A percentile compares a stretch with the other conserved stretches of the same genome.
Conservation (phyloP, 2,888 invertebrate genomes). For the Ceriagrion tenellum region DNA sequence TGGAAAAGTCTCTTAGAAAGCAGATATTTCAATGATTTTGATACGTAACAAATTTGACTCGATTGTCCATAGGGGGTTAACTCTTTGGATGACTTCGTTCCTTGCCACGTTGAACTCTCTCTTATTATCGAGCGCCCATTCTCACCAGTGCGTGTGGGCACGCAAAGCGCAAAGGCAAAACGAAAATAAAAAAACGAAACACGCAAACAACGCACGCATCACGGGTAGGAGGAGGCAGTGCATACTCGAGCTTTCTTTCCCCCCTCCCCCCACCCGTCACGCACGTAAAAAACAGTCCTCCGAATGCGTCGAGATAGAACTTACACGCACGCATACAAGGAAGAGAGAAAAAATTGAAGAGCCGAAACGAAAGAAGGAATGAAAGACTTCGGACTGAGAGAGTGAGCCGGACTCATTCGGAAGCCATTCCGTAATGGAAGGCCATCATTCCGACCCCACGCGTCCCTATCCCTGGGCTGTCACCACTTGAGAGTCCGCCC, state of each 20-base stretch:
- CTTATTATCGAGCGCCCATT: neutral
- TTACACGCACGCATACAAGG: neutral
- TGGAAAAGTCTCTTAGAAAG: too few species aligned
- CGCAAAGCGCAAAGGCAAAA: neutral
- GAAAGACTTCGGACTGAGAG: neutral
- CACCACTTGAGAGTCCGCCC: neutral
- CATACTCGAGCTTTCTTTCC: neutral
- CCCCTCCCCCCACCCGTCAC: too few species aligned
- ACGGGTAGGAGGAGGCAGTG: neutral
- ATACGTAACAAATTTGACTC: too few species aligned
- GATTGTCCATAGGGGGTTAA: too few species aligned
- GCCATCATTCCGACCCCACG: neutral
- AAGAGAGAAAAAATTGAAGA: neutral
- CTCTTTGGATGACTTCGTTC: neutral
- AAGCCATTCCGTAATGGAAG: constrained; percentile 43
- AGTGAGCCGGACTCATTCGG: neutral
- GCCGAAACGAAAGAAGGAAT: neutral
- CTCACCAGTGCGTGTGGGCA: neutral
- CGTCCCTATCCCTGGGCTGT: neutral
- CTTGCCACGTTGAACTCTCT: neutral
- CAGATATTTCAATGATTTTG: too few species aligned
- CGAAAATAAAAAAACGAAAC: neutral
- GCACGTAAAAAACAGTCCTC: neutral
- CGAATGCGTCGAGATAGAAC: neutral
- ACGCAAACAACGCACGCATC: neutral